Base-by-base conservation (phyloP, 2,888 invertebrate species). In the Acleris holmiana region DNA sequence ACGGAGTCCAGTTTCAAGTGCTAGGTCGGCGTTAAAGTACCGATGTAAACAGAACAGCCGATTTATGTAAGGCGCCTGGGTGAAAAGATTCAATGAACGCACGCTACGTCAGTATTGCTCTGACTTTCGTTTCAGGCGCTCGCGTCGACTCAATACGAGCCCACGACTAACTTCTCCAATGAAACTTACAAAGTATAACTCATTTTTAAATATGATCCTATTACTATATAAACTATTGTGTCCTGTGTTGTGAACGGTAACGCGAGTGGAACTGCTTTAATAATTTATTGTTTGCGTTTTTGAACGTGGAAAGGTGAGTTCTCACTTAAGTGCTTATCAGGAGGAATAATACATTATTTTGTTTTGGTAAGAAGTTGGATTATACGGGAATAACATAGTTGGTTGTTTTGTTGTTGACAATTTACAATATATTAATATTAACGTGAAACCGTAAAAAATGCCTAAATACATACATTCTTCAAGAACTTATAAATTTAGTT, bases 21-120 rank as follows among this genome's bases (percentile, higher is more conserved):
- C 41, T 58, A 47, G 51, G 23, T 53, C 58, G 19, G 46, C 51
- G 35, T 40, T 47, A 49, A 49, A 21, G 29, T 51, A 8, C 25
- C 35, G 5, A 46, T 49, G 63, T 63, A 53, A 63, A 63, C 58
- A 53, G 51, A 61, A 57, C 10, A 48, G 51, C 25, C 40, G 6
- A 63, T 63, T 63, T 29, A 58, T 53, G 40, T 46, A 23, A 63
- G 57, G 51, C 58, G 63, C 58, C 63, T 46, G 63, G 48, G 21
- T 15, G 18, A 35, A 35, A 17, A 41, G 51, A 51, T 53, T 41
- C 47, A 58, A 53, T 40, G 58, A 8, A 17, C 55, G 76, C 73
- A 72, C 62, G 64, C 72, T 69, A 66, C 75, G 77, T 74, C 84
- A 86, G 85, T 85, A 17, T 81, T 83, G 86, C 84, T 76, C 79